These are phyloP conservation scores for Metopia argyrocephala DNA, from an alignment of 2,888 invertebrate species.

Conservation along the genomic window DNA sequence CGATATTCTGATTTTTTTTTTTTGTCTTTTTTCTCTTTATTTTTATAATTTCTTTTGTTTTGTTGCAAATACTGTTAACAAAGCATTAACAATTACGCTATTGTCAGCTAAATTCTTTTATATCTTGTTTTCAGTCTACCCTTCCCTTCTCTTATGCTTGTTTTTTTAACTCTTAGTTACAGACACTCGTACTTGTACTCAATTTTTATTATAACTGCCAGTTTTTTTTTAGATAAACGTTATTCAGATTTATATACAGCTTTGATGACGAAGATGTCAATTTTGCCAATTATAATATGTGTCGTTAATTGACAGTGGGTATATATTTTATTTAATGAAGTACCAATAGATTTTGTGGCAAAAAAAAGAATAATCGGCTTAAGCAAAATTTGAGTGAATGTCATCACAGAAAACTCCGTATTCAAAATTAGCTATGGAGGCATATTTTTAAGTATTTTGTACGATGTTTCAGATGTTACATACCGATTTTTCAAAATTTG, in stretches of 20 bases:
- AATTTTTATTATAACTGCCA: constrained; percentile 23
- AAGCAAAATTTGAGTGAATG: too few relatives aligned
- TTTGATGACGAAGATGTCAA: constrained; percentile 3
- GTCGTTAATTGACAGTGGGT: too few relatives aligned
- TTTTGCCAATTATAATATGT: constrained; percentile 15
- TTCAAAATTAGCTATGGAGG: too few relatives aligned
- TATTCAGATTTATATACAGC: constrained; percentile 10
- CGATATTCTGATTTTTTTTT: neutral
- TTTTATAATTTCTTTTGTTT: too few relatives aligned
- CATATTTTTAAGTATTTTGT: too few relatives aligned
- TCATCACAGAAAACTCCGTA: too few relatives aligned
- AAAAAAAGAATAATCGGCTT: too few relatives aligned
- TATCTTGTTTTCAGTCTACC: neutral
- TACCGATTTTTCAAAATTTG: too few relatives aligned
- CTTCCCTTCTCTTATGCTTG: neutral
- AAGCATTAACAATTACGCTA: constrained; percentile 46
- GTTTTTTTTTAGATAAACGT: constrained; percentile 18
- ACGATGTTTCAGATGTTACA: too few relatives aligned
- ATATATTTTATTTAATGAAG: too few relatives aligned
- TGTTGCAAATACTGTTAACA: constrained; percentile 10
- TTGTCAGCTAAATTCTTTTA: constrained; percentile 57
- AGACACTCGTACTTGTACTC: neutral
- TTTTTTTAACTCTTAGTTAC: neutral
- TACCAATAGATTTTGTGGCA: too few relatives aligned
- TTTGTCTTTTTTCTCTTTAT: neutral